These are phyloP conservation scores for Bombyx mori DNA, from an alignment of 1,140 invertebrate genomes.

Conservation along the genomic window DNA sequence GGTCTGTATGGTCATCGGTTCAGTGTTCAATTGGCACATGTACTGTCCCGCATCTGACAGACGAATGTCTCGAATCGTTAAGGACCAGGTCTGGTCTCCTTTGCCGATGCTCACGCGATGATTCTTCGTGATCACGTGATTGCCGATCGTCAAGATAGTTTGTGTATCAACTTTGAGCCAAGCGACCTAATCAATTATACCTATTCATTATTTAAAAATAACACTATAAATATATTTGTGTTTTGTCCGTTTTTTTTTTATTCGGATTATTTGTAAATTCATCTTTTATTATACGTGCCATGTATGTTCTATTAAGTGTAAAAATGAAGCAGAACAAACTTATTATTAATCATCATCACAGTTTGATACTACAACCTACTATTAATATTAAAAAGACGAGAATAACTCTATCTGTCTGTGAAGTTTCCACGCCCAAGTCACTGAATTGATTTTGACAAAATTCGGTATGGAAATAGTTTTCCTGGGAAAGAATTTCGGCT, in stretches of 20 bases:
- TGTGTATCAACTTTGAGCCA: conserved; percentile 90
- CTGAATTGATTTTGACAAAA: too few species aligned
- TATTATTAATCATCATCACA: too few species aligned
- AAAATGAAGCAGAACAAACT: too few species aligned
- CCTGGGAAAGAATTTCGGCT: too few species aligned
- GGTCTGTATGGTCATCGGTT: conserved; percentile 89
- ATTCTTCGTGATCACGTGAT: conserved; percentile 89
- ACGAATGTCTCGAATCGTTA: conserved; percentile 82
- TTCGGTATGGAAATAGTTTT: too few species aligned
- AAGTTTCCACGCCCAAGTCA: too few species aligned
- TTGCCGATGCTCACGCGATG: conserved; percentile 83
- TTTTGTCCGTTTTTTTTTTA: background rate
- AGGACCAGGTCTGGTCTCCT: conserved; percentile 82
- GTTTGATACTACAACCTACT: too few species aligned
- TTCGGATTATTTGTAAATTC: too few species aligned
- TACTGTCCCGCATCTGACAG: conserved; percentile 83
- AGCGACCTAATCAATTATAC: conserved; percentile 75
- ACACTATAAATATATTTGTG: background rate
- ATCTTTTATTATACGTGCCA: too few species aligned
- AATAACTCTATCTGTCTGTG: too few species aligned
- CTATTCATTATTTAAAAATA: background rate
- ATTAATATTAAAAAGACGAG: too few species aligned
- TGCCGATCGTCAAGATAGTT: conserved; percentile 87
- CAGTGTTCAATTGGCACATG: conserved; percentile 92
- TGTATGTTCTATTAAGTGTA: too few species aligned